phyloP scores from a whole-genome alignment of 1,140 invertebrate species.

The Lerema accius region DNA sequence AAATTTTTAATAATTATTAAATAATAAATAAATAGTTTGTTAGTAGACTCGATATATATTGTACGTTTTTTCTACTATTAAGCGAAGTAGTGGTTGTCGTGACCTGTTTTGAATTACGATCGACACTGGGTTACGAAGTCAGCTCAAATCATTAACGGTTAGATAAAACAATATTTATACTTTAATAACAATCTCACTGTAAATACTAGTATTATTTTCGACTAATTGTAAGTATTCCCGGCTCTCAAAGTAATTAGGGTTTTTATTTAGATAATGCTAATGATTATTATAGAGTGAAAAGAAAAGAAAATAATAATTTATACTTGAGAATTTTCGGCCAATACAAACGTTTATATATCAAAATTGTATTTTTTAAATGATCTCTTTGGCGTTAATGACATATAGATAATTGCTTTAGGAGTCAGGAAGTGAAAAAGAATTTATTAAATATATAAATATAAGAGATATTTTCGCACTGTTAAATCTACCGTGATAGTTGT shows the following conservation, averaged over 20 bases:
- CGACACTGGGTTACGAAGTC: slow-evolving; percentile 54
- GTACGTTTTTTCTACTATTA: slow-evolving; percentile 38
- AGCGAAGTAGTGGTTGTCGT: slow-evolving; percentile 48
- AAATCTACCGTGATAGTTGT: slow-evolving; percentile 67
- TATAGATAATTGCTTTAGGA: slow-evolving; percentile 78
- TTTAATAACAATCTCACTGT: slow-evolving; percentile 76
- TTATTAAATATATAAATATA: slow-evolving; percentile 76
- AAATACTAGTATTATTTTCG: slow-evolving; percentile 74
- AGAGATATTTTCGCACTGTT: slow-evolving; percentile 82
- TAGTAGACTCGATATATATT: slow-evolving; percentile 40
- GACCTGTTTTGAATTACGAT: slow-evolving; percentile 40
- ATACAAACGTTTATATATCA: slow-evolving; percentile 74
- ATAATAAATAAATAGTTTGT: slow-evolving; percentile 39
- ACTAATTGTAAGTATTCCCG: slow-evolving; percentile 72
- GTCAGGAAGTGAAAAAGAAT: slow-evolving; percentile 78
- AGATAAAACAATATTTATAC: slow-evolving; percentile 79
- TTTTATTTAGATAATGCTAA: slow-evolving; percentile 74
- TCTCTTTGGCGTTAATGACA: slow-evolving; percentile 68
- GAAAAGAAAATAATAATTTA: slow-evolving; percentile 60
- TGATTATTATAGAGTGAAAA: slow-evolving; percentile 54
- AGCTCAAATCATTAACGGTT: slow-evolving; percentile 79
- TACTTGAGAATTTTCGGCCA: slow-evolving; percentile 73
- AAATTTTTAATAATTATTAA: slow-evolving; percentile 32
- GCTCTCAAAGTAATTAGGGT: slow-evolving; percentile 80
- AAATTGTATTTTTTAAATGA: slow-evolving; percentile 81